phyloP scores from a whole-genome alignment of 2,888 invertebrate genomes.

The Notocelia uddmanniana region DNA sequence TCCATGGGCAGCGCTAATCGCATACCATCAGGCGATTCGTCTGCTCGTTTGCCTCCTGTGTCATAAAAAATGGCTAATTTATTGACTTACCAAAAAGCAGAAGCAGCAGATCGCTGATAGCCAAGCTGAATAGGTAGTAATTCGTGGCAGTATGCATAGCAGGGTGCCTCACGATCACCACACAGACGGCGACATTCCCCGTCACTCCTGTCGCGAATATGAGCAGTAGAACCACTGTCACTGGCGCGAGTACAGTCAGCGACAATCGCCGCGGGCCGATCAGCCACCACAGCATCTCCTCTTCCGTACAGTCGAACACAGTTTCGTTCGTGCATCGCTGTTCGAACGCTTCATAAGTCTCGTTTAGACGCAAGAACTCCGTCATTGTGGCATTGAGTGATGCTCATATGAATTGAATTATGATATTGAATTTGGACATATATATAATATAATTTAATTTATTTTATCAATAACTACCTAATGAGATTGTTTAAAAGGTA shows the following conservation, averaged over 20 bases:
- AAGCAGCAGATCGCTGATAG: conserved; percentile 93
- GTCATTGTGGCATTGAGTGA: conserved; percentile 56
- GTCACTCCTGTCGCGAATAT: conserved; percentile 94
- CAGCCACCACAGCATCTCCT: conserved; percentile 85
- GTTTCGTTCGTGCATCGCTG: conserved; percentile 77
- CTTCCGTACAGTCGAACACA: conserved; percentile 85
- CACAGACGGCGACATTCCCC: conserved; percentile 94
- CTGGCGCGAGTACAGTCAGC: conserved; percentile 82
- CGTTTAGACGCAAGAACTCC: conserved; percentile 67
- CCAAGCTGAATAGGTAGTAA: conserved; percentile 95
- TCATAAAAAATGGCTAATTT: too few species aligned
- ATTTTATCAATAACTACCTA: not conserved
- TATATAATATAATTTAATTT: too few species aligned
- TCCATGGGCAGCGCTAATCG: too few species aligned
- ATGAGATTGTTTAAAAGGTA: not conserved
- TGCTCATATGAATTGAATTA: not conserved
- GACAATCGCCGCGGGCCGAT: conserved; percentile 88
- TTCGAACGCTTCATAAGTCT: conserved; percentile 62
- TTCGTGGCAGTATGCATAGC: conserved; percentile 96
- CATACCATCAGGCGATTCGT: too few species aligned
- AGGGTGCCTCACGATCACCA: conserved; percentile 92
- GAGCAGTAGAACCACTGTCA: conserved; percentile 89
- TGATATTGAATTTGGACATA: not conserved
- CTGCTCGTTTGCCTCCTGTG: too few species aligned
- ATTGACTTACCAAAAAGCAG: conserved; percentile 91